These are phyloP conservation scores for Drosophila equinoxialis DNA, from an alignment of 1,140 invertebrate species.

Conservation along the genomic window DNA sequence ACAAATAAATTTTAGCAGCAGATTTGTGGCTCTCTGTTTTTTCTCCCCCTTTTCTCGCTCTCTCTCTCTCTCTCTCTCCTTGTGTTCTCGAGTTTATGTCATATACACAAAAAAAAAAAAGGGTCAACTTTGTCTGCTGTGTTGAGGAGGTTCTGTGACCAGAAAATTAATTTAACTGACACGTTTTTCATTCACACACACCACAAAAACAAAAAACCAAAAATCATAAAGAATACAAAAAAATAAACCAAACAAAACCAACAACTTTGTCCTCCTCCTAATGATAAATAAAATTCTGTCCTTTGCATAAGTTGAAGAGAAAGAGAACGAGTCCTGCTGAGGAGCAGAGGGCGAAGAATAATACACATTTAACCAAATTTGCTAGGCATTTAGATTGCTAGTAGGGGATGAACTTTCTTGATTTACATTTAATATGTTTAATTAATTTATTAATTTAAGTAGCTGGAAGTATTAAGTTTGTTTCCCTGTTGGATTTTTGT, in stretches of 20 bases:
- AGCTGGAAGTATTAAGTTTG: too few relatives aligned
- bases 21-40: slow-evolving; percentile 35
- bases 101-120: slow-evolving; percentile 25
- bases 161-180: slow-evolving; percentile 60
- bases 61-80: not conserved
- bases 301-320: not conserved
- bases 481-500: too few relatives aligned
- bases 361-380: not conserved
- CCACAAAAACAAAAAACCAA: not conserved
- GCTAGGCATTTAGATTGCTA: not conserved
- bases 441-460: too few relatives aligned
- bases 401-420: too few relatives aligned
- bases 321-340: not conserved
- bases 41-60: not conserved
- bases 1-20: slow-evolving; percentile 58
- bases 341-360: too few relatives aligned
- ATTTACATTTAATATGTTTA: not conserved
- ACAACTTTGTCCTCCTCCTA: slow-evolving; percentile 15
- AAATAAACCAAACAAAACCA: not conserved
- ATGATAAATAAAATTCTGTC: slow-evolving; percentile 26
- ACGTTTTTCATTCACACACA: slow-evolving; percentile 47
- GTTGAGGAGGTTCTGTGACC: slow-evolving; percentile 25
- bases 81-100: too few relatives aligned
- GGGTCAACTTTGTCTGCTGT: slow-evolving; percentile 30
- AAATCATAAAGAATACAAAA: not conserved